Evolutionary conservation across 1,140 invertebrate species (phyloP).

Genomic region (Monomorium pharaonis): DNA sequence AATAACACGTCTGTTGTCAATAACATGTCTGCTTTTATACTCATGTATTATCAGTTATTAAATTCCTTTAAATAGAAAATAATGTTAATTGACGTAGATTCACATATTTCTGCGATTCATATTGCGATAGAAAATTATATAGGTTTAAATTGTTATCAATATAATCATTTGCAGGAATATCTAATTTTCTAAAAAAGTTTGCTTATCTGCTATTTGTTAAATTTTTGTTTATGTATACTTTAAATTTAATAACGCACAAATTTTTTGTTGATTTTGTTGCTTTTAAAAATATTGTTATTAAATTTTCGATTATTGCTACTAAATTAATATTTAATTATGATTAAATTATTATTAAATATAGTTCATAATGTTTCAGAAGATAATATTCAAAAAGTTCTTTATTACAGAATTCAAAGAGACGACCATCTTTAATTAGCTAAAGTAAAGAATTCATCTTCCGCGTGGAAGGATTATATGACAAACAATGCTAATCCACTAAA

Average conservation of each 20-base stretch:
- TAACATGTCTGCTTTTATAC: too few relatives aligned
- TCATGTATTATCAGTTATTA: neutral
- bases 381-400: conserved; percentile 1
- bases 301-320: neutral
- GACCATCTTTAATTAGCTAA: neutral
- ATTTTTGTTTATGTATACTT: neutral
- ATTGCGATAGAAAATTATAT: too few relatives aligned
- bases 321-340: too few relatives aligned
- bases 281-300: neutral
- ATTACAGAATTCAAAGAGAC: neutral
- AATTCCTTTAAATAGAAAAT: neutral
- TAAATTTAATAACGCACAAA: too few relatives aligned
- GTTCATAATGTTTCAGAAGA: neutral
- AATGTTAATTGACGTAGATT: neutral
- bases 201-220: too few relatives aligned
- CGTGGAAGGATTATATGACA: conserved; percentile 9
- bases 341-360: too few relatives aligned
- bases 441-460: conserved; percentile 2
- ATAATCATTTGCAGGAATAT: neutral
- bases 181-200: neutral
- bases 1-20: too few relatives aligned
- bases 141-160: too few relatives aligned
- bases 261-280: neutral
- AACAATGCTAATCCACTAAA: conserved; percentile 15
- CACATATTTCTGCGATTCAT: too few relatives aligned